phyloP scores from a whole-genome alignment of 92 coral and sea anemone genomes.

The Micromussa lordhowensis region DNA sequence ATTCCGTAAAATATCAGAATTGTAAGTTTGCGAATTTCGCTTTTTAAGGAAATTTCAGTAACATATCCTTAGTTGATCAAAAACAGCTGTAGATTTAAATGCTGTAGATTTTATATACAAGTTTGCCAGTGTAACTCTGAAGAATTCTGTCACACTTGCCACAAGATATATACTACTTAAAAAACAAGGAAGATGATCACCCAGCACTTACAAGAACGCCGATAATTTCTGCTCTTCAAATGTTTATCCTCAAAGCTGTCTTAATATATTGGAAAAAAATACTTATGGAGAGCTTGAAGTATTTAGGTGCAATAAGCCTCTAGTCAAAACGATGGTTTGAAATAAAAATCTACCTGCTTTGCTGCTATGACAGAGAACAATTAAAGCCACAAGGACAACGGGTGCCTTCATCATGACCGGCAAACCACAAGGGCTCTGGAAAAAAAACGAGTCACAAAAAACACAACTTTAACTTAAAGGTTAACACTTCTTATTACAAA shows the following conservation, averaged over 20 bases:
- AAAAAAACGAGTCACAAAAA: neutral
- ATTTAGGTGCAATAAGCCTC: neutral
- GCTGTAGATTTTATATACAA: too few relatives aligned
- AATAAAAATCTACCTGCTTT: constrained; percentile 40
- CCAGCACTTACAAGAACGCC: neutral
- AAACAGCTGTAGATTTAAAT: too few relatives aligned
- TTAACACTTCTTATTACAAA: neutral
- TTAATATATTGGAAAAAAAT: neutral
- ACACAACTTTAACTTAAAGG: neutral
- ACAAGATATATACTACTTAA: neutral
- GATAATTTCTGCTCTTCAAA: neutral
- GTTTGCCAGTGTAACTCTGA: neutral
- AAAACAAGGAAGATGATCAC: neutral
- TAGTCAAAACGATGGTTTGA: neutral
- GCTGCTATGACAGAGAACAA: constrained; percentile 41
- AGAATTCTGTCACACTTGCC: neutral
- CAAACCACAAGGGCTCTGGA: constrained; percentile 21
- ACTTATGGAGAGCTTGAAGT: neutral
- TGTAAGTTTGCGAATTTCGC: too few relatives aligned
- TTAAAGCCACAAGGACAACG: constrained; percentile 42
- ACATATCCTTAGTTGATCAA: too few relatives aligned
- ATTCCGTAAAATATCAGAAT: too few relatives aligned
- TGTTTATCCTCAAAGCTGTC: neutral
- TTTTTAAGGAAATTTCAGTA: too few relatives aligned
- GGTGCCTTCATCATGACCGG: constrained; percentile 40